A percentile compares a stretch with the other conserved stretches of the same genome.
phyloP scores from a whole-genome alignment of 2,888 invertebrate genomes.

The Amiota minor region DNA sequence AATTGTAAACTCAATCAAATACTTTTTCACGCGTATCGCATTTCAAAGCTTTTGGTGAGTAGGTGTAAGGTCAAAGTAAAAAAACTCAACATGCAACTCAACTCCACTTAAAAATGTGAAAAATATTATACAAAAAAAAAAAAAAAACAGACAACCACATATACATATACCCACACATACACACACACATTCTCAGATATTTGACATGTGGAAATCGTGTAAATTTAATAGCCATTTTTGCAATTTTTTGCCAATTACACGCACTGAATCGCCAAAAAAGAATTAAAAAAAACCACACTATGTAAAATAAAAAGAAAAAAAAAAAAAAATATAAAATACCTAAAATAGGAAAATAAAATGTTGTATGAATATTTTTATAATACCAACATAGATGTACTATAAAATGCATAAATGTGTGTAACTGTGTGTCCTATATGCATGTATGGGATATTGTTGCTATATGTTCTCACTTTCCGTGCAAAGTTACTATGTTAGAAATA shows the following conservation, averaged over 20 bases:
- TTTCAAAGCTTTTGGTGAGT: background rate
- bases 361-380: conserved; percentile 21
- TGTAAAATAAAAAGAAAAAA: background rate
- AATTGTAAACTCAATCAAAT: background rate
- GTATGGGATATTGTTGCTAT: background rate
- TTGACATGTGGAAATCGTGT: conserved; percentile 24
- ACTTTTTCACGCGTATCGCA: background rate
- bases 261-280: background rate
- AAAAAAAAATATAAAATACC: background rate
- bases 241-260: conserved; percentile 26
- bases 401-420: background rate
- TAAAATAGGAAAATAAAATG: conserved; percentile 10
- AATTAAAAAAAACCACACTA: background rate
- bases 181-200: no score
- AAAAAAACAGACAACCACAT: background rate
- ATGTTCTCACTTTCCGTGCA: background rate
- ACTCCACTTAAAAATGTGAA: no score
- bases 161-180: background rate
- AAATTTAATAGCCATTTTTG: conserved; percentile 27
- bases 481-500: background rate
- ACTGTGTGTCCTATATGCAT: background rate
- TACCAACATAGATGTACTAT: background rate
- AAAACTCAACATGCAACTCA: no score
- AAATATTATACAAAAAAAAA: no score
- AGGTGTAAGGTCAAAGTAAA: no score